phyloP scores from a whole-genome alignment of 1,140 invertebrate species.

The Ridgeia piscesae region DNA sequence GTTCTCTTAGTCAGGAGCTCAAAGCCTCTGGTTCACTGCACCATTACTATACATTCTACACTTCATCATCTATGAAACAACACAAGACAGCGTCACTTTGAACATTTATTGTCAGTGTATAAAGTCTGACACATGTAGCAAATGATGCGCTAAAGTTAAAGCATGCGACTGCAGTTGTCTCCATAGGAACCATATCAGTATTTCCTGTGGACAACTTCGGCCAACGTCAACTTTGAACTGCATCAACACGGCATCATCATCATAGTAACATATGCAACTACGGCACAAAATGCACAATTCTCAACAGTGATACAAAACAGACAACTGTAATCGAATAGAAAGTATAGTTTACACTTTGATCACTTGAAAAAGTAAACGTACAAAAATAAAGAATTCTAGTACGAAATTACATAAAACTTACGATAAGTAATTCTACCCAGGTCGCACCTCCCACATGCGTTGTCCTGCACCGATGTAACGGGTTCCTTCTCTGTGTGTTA shows the following conservation, averaged over 20 bases:
- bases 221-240: not conserved
- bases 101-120: conserved; percentile 6
- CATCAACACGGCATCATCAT: not conserved
- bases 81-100: not conserved
- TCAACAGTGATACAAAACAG: conserved; percentile 5
- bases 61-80: not conserved
- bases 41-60: no score
- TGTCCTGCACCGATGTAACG: not conserved
- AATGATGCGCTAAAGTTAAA: conserved; percentile 1
- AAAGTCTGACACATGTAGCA: not conserved
- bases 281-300: not conserved
- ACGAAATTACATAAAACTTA: conserved; percentile 2
- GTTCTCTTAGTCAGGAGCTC: no score
- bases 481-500: not conserved
- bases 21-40: no score
- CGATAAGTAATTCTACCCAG: not conserved
- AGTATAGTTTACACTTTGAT: not conserved
- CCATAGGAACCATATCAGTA: conserved; percentile 5
- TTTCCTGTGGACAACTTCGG: not conserved
- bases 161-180: not conserved
- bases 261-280: not conserved
- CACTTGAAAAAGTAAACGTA: conserved; percentile 1
- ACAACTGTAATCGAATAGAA: not conserved
- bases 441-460: not conserved
- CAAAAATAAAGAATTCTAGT: conserved; percentile 6